phyloP scores from a whole-genome alignment of 2,797 vertebrate species.

The Labeo calbasu region DNA sequence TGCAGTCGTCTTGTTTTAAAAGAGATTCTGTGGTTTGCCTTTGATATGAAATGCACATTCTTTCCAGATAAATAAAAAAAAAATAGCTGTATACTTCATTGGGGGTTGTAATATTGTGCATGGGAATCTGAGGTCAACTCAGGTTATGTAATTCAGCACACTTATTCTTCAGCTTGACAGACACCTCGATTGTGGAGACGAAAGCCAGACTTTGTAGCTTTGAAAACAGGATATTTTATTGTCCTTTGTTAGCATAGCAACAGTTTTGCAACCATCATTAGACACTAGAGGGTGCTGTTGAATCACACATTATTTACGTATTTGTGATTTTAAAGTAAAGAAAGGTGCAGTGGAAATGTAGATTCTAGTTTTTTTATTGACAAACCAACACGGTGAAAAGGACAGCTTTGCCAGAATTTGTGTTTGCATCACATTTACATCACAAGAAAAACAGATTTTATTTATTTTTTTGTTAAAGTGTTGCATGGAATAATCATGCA shows the following conservation, averaged over 20 bases:
- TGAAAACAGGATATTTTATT: not conserved
- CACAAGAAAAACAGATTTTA: not conserved
- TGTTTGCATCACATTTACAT: constrained; percentile 21
- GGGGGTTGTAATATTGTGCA: not conserved
- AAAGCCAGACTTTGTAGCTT: not conserved
- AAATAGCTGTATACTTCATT: not conserved
- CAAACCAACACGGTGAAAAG: constrained; percentile 33
- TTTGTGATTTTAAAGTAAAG: not conserved
- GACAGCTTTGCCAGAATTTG: not conserved
- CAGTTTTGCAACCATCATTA: not conserved
- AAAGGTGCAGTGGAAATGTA: not conserved
- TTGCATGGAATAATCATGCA: not conserved
- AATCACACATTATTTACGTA: constrained; percentile 29
- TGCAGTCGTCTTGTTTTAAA: constrained; percentile 9
- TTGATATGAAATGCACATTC: constrained; percentile 17
- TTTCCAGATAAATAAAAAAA: constrained; percentile 17
- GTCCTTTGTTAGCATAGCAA: not conserved
- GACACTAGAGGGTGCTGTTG: constrained; percentile 55
- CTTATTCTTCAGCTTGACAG: not conserved
- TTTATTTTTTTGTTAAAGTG: not conserved
- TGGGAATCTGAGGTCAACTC: not conserved
- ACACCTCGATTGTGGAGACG: not conserved
- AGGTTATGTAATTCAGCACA: constrained; percentile 4
- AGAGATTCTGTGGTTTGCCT: constrained; percentile 13
- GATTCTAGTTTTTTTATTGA: not conserved